Conservation (phyloP, 2,113 vertebrate genomes). For the Hyaena hyaena region DNA sequence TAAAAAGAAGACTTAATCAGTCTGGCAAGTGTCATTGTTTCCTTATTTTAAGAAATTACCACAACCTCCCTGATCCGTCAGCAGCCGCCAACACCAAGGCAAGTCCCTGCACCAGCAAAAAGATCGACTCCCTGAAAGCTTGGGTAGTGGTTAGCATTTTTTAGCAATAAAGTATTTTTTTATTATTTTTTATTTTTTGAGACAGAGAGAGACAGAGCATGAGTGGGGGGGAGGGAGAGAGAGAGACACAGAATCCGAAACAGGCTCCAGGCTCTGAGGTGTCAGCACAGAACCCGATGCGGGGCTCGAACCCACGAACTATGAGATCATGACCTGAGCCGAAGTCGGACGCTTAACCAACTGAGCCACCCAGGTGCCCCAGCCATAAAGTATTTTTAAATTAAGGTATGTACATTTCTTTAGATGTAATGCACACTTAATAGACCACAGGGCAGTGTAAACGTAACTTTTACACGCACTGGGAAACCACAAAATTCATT, state of each 20-base stretch:
- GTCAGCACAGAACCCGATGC: too few relatives aligned
- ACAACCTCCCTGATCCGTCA: too few relatives aligned
- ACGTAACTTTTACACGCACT: background rate
- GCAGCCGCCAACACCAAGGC: too few relatives aligned
- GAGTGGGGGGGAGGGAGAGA: too few relatives aligned
- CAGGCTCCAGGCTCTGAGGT: too few relatives aligned
- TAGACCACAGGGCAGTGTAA: background rate
- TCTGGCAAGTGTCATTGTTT: background rate
- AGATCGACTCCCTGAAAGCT: background rate
- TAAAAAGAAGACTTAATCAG: background rate
- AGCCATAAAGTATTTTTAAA: background rate
- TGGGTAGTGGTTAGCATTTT: background rate
- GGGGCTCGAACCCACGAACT: too few relatives aligned
- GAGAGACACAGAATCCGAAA: too few relatives aligned
- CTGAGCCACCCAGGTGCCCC: too few relatives aligned
- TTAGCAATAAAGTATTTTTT: background rate
- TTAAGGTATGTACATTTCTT: background rate
- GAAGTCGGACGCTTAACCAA: too few relatives aligned
- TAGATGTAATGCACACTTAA: background rate
- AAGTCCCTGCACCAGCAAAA: background rate
- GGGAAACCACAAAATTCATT: background rate
- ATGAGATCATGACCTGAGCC: too few relatives aligned
- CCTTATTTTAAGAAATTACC: background rate
- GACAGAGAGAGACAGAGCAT: too few relatives aligned
- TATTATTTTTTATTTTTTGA: too few relatives aligned